Evolutionary conservation across 2,113 vertebrate species (phyloP).

Genomic region (Ranitomeya variabilis): DNA sequence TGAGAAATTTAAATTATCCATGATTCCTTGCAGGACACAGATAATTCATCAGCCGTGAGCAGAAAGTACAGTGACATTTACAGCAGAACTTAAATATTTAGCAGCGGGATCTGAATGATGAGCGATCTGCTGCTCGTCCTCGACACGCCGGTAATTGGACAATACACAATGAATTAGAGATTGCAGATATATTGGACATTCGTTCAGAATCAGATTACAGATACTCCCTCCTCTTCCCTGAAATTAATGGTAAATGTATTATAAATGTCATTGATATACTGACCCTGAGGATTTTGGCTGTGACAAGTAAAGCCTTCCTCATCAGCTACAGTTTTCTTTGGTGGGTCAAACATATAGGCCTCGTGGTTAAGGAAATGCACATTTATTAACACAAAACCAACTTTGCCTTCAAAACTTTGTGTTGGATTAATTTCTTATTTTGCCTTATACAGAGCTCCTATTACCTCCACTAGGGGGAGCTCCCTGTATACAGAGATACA

Average conservation of each 20-base stretch:
- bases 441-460: no score
- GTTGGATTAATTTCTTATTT: no score
- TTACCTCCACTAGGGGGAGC: no score
- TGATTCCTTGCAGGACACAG: constrained; percentile 63
- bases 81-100: constrained; percentile 70
- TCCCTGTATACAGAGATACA: no score
- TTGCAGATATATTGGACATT: constrained; percentile 32
- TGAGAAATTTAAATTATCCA: constrained; percentile 68
- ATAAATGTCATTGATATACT: constrained; percentile 39
- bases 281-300: constrained; percentile 27
- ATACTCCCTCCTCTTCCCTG: constrained; percentile 13
- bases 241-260: constrained; percentile 33
- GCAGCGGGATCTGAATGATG: constrained; percentile 63
- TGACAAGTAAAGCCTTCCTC: no score
- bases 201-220: constrained; percentile 43
- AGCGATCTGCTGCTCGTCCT: constrained; percentile 59
- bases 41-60: constrained; percentile 66
- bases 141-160: constrained; percentile 64
- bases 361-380: no score
- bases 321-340: no score
- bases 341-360: no score
- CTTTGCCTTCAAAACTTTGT: no score
- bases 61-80: constrained; percentile 66
- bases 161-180: constrained; percentile 36
- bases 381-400: no score